These are phyloP conservation scores for Deilephila elpenor DNA, from an alignment of 2,888 invertebrate genomes.

Conservation along the genomic window DNA sequence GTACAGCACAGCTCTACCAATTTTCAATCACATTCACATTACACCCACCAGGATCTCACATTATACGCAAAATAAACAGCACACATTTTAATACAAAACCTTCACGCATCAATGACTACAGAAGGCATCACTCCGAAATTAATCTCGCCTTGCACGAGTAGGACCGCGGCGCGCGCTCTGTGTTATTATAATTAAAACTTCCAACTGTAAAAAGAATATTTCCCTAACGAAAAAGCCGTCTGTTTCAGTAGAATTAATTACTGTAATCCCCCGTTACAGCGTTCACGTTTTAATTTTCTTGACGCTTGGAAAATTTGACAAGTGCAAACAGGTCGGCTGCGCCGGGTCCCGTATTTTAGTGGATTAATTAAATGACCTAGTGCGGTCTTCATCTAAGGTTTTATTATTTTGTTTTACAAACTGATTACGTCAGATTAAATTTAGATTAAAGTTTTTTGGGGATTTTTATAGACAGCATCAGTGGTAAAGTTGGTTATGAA, in stretches of 20 bases:
- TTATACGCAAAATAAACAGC: too few species aligned
- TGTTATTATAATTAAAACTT: slow-evolving; percentile 26
- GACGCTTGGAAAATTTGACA: slow-evolving; percentile 24
- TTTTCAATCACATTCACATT: not conserved
- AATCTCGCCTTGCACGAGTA: not conserved
- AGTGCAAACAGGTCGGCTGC: slow-evolving; percentile 2
- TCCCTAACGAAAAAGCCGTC: slow-evolving; percentile 23
- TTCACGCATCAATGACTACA: not conserved
- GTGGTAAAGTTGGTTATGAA: too few species aligned
- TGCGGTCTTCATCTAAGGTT: too few species aligned
- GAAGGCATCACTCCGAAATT: not conserved
- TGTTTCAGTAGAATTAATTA: slow-evolving; percentile 24
- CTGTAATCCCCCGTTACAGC: slow-evolving; percentile 23
- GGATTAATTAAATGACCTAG: slow-evolving; percentile 7
- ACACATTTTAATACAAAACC: not conserved
- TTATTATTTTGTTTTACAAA: not conserved
- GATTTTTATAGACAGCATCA: too few species aligned
- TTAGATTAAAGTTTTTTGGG: too few species aligned
- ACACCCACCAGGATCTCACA: not conserved
- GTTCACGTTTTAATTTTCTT: slow-evolving; percentile 23
- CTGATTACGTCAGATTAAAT: not conserved
- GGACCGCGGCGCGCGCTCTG: not conserved
- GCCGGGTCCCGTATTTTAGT: slow-evolving; percentile 12
- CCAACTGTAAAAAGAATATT: slow-evolving; percentile 21
- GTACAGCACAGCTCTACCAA: too few species aligned